Conservation (phyloP, 2,888 invertebrate species). For the Chydorus sphaericus region DNA sequence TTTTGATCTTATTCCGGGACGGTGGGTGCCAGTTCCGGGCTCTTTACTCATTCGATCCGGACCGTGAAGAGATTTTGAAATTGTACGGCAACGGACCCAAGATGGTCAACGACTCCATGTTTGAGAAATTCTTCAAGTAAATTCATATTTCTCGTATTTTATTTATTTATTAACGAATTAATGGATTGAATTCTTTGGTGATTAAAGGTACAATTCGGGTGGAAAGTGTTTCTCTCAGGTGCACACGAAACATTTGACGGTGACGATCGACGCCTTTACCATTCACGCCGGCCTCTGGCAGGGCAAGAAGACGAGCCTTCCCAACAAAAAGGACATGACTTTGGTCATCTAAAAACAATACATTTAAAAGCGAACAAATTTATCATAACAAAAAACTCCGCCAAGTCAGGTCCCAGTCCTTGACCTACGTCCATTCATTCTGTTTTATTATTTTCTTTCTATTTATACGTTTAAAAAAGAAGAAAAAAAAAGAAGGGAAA, state of each 20-base stretch:
- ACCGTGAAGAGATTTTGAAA: slow-evolving; percentile 75
- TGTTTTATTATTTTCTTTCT: too few species aligned
- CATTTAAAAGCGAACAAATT: too few species aligned
- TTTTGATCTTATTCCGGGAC: slow-evolving; percentile 93
- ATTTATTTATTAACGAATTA: not conserved
- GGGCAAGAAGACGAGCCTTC: slow-evolving; percentile 83
- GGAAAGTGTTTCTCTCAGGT: slow-evolving; percentile 95
- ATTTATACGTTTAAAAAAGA: too few species aligned
- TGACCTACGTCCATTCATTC: too few species aligned
- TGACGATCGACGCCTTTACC: slow-evolving; percentile 98
- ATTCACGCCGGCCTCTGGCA: slow-evolving; percentile 98
- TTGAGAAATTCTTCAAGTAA: slow-evolving; percentile 99
- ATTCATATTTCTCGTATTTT: slow-evolving; percentile 28
- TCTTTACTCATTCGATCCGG: slow-evolving; percentile 90
- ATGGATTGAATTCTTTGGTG: slow-evolving; percentile 18
- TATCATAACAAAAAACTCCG: too few species aligned
- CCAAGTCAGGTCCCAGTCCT: too few species aligned
- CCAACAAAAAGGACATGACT: slow-evolving; percentile 87
- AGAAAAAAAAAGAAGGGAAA: too few species aligned
- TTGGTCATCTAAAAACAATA: too few species aligned
- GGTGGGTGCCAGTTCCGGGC: slow-evolving; percentile 92
- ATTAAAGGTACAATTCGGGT: slow-evolving; percentile 99
- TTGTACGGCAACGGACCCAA: slow-evolving; percentile 91
- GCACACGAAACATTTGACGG: slow-evolving; percentile 96
- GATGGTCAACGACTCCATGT: slow-evolving; percentile 90